Conservation (phyloP, 2,888 invertebrate species). For the Cheilosia variabilis region DNA sequence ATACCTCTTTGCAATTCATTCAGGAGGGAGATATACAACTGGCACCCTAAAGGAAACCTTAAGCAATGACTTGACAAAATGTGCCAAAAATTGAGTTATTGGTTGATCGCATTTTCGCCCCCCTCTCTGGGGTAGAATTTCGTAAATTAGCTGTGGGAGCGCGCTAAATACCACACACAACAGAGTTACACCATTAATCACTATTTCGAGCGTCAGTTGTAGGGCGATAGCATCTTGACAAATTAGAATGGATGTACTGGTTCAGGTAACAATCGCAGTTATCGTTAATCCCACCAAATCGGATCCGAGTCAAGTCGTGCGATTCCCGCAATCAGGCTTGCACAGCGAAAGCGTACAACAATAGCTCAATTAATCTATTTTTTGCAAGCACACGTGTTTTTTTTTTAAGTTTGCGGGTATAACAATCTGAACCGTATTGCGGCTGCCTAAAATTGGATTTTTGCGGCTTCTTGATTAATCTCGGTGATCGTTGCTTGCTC, state of each 20-base stretch:
- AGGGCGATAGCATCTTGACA: conserved; percentile 67
- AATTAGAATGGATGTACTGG: conserved; percentile 70
- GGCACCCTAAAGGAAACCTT: neutral
- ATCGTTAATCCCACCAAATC: conserved; percentile 48
- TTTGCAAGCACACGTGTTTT: conserved; percentile 22
- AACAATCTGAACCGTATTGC: conserved; percentile 1
- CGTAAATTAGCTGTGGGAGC: conserved; percentile 38
- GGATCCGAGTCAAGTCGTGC: conserved; percentile 43
- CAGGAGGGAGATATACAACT: no score
- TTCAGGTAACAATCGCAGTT: conserved; percentile 45
- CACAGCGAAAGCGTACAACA: conserved; percentile 37
- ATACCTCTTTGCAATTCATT: no score
- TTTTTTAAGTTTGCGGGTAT: neutral
- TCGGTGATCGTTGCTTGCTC: conserved; percentile 37
- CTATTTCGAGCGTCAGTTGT: conserved; percentile 64
- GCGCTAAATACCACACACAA: conserved; percentile 37
- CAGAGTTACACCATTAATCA: conserved; percentile 64
- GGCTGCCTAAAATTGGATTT: conserved; percentile 60
- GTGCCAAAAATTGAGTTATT: conserved; percentile 41
- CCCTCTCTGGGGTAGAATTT: conserved; percentile 18
- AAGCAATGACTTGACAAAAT: conserved; percentile 8
- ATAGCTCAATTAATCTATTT: conserved; percentile 70
- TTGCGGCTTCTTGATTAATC: conserved; percentile 67
- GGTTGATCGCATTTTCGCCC: conserved; percentile 43
- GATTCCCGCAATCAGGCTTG: conserved; percentile 52